Evolutionary conservation across 2,113 vertebrate genomes (phyloP), one percentile per base, ranked within the genome.

Genomic region (Myodes glareolus): DNA sequence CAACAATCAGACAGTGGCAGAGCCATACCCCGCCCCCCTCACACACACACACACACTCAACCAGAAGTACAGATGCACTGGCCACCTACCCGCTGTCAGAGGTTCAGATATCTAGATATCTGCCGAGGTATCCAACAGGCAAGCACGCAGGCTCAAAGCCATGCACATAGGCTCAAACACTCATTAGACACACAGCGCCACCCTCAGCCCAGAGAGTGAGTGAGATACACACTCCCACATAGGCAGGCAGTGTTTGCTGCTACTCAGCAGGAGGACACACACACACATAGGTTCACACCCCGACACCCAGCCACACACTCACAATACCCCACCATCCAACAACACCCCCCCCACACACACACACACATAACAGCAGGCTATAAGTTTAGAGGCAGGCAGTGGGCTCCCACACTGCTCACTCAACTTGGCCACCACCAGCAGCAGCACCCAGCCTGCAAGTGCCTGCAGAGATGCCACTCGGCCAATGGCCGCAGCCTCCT

Each of bases 391-490:
- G 55, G 3, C 78, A 63, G 72, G 73, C 75, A 23, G n/a, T 2
- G 61, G 65, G 65, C 13, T 21, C 31, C 52, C 52, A 33, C 25
- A 2, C 61, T 19, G 58, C 75, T 13, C 19, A 1, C 36, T 39
- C 61, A 25, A 27, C 68, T n/a, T 75, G 25, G 33, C n/a, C 55
- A 10, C 55, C 47, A 68, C 7, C 33, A 52, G 23, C 31, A 11
- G 17, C 39, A n/a, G 39, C 52, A 29, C 11, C 10, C 82, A 2
- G 17, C 27, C 81, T 1, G 68, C 55, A 73, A 52, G 45, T 2
- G 90, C 47, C 19, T 2, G 55, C 19, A 10, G 13, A 4, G 2
- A 98, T 99, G 98, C 99, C 99, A 98, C 99, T 99, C 98, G 99
- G 99, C 99, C 99, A 99, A 98, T 76, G 13, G 88, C 55, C 0